A percentile compares a stretch with the other conserved stretches of the same genome.
Evolutionary conservation across 2,113 vertebrate genomes (phyloP).

Genomic region (Mungos mungo): DNA sequence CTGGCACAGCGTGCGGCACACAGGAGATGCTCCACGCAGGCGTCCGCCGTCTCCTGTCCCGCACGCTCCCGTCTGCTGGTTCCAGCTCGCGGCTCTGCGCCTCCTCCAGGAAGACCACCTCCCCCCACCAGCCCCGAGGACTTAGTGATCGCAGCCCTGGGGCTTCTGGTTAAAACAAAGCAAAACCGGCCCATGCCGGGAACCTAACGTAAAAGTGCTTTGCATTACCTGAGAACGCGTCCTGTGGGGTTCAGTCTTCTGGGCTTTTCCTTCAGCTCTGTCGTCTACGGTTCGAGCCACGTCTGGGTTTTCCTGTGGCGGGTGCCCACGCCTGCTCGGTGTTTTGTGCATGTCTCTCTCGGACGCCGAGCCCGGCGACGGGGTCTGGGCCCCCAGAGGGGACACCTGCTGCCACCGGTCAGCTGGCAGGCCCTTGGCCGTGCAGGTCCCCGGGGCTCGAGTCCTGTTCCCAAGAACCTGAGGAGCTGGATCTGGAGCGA

Average conservation of each 20-base stretch:
- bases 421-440: accelerated
- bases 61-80: accelerated
- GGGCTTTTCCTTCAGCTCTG: background rate
- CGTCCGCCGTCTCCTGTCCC: background rate
- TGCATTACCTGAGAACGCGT: background rate
- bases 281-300: accelerated
- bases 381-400: background rate
- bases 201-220: accelerated
- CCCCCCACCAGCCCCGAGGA: background rate
- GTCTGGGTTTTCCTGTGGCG: background rate
- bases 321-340: background rate
- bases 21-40: accelerated
- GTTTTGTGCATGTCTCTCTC: accelerated
- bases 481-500: background rate
- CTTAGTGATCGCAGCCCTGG: background rate
- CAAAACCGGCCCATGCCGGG: background rate
- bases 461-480: background rate
- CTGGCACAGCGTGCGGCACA: accelerated
- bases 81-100: background rate
- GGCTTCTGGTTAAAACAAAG: background rate
- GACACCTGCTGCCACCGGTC: accelerated
- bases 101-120: background rate
- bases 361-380: accelerated
- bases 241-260: background rate
- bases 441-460: background rate